Conservation (phyloP, 1,140 invertebrate genomes). For the Microvelia longipes region DNA sequence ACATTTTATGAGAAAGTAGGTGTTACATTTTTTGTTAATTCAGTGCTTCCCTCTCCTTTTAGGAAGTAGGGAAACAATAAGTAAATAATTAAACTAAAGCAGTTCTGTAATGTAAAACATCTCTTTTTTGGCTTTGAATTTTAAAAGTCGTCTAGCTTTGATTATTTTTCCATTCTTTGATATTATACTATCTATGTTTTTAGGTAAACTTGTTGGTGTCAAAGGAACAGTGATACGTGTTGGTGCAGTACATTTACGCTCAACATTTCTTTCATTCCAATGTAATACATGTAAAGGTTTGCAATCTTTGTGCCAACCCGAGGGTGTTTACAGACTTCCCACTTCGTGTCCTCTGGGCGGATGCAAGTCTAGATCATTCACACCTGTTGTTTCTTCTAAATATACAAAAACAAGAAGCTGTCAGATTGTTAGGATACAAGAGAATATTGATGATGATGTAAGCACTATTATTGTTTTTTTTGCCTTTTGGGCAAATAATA, state of each 20-base stretch:
- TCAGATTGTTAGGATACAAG: conserved; percentile 68
- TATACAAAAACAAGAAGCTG: conserved; percentile 56
- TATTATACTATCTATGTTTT: no score
- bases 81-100: no score
- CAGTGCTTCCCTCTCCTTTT: no score
- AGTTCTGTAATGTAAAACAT: no score
- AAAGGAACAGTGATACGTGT: conserved; percentile 75
- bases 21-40: no score
- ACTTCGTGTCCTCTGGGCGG: conserved; percentile 34
- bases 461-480: conserved; percentile 9
- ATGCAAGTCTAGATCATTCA: conserved; percentile 47
- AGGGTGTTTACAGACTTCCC: conserved; percentile 43
- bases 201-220: conserved; percentile 67
- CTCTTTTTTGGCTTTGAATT: no score
- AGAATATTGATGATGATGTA: conserved; percentile 44
- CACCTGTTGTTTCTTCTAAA: conserved; percentile 46
- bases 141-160: no score
- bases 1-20: no score
- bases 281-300: conserved; percentile 49
- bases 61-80: no score
- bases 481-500: no score
- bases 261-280: conserved; percentile 61
- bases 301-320: conserved; percentile 42
- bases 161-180: no score
- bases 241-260: conserved; percentile 53